These are phyloP conservation scores for Etheostoma cragini DNA, from an alignment of 2,113 vertebrate genomes.

Conservation along the genomic window DNA sequence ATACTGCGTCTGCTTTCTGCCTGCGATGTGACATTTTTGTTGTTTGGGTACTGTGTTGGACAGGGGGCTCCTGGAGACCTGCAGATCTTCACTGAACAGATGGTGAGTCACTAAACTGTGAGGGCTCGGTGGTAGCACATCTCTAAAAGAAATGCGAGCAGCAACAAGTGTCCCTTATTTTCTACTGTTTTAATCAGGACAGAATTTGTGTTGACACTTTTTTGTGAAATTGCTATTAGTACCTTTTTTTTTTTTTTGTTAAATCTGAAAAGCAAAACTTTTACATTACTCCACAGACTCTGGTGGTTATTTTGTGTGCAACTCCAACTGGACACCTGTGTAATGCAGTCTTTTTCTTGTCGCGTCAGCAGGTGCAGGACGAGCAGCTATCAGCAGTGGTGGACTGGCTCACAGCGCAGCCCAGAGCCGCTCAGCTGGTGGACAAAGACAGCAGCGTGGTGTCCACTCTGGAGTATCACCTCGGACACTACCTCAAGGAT, in stretches of 20 bases:
- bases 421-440: conserved; percentile 94
- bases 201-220: background rate
- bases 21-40: background rate
- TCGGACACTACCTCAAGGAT: conserved; percentile 95
- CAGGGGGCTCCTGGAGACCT: conserved; percentile 93
- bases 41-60: conserved; percentile 7
- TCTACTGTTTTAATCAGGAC: background rate
- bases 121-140: background rate
- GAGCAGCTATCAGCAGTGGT: conserved; percentile 94
- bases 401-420: conserved; percentile 96
- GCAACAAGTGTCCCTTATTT: background rate
- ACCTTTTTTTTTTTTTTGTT: background rate
- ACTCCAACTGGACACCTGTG: background rate
- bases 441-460: conserved; percentile 95
- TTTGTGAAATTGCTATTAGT: background rate
- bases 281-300: background rate
- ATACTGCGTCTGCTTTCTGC: background rate
- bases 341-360: background rate
- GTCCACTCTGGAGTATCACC: conserved; percentile 92
- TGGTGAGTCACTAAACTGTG: conserved; percentile 84
- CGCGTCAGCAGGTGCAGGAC: conserved; percentile 91
- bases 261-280: background rate
- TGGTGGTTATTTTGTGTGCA: background rate
- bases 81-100: conserved; percentile 97
- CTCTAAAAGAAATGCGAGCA: background rate